Evolutionary conservation across 2,888 invertebrate genomes (phyloP), one percentile per base, ranked within the genome.

Genomic region (Unio pictorum): DNA sequence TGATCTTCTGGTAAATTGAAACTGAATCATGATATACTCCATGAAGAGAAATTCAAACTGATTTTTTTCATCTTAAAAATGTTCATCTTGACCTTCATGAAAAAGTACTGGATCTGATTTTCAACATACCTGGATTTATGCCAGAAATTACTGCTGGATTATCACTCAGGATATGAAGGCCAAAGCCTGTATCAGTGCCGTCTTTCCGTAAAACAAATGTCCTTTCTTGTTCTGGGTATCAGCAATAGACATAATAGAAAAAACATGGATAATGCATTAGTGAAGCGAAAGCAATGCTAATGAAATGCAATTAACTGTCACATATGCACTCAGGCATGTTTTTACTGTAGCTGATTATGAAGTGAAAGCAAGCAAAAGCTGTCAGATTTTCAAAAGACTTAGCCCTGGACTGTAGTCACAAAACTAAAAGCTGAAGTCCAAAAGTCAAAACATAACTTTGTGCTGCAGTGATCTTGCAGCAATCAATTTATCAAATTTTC

Each of bases 111-210:
- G n/a, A 5, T 3, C 18, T 59, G 34, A 45, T 17, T 28, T 55
- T 23, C 23, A 55, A 68, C 75, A 75, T 74, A 90, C 90, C 96
- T 56, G 95, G 95, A 91, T 97, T 97, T 80, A 98, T 96, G 28
- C 96, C 96, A 5, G 97, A 97, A 54, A 98, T 96, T 20, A 97
- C 96, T n/a, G 97, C 97, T 1, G 98, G 98, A 86, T 96, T 95
- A 71, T 96, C 96, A 45, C 97, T 97, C 84, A 97, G 96, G 86
- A 98, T 97, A 74, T 98, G 93, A 90, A 98, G 97, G 20, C 97
- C 97, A 89, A 97, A 98, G 88, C 97, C 97, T 57, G 95, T 95
- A 26, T 73, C 91, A 28, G 45, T 45, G 45, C 45, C 3, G 26
- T 28, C 45, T 63, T 45, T 20, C 18, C 23, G 45, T 34, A 59